A percentile compares a stretch with the other conserved stretches of the same genome.
phyloP scores from a whole-genome alignment of 2,113 vertebrate species.

The Spea bombifrons region DNA sequence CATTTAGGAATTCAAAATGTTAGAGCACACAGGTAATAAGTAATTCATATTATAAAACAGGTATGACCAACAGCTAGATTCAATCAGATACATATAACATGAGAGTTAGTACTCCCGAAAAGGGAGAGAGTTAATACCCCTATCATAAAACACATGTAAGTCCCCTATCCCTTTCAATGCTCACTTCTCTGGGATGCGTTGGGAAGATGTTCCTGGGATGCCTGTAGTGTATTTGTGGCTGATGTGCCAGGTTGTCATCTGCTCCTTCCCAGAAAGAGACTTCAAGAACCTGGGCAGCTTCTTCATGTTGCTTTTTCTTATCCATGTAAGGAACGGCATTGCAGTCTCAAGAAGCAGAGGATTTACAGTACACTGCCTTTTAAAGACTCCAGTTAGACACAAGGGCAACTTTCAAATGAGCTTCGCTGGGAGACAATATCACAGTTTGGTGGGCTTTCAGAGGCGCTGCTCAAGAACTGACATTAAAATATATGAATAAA shows the following conservation, averaged over 20 bases:
- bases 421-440: not conserved
- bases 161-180: not conserved
- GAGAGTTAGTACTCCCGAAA: no score
- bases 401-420: not conserved
- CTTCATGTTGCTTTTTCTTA: not conserved
- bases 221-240: not conserved
- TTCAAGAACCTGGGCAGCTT: not conserved
- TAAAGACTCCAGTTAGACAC: not conserved
- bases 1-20: no score
- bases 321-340: slow-evolving; percentile 23
- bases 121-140: no score
- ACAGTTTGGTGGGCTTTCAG: not conserved
- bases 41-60: no score
- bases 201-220: not conserved
- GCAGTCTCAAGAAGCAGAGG: not conserved
- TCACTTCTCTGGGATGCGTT: slow-evolving; percentile 10
- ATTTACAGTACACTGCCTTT: not conserved
- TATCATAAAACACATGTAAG: no score
- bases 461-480: not conserved
- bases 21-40: no score
- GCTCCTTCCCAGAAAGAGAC: slow-evolving; percentile 3
- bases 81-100: no score
- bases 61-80: no score
- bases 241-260: not conserved
- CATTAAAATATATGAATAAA: no score